A percentile compares a stretch with the other conserved stretches of the same genome.
These are phyloP conservation scores for Eulemur albifrons DNA, from an alignment of 2,797 vertebrate genomes.

Conservation along the genomic window DNA sequence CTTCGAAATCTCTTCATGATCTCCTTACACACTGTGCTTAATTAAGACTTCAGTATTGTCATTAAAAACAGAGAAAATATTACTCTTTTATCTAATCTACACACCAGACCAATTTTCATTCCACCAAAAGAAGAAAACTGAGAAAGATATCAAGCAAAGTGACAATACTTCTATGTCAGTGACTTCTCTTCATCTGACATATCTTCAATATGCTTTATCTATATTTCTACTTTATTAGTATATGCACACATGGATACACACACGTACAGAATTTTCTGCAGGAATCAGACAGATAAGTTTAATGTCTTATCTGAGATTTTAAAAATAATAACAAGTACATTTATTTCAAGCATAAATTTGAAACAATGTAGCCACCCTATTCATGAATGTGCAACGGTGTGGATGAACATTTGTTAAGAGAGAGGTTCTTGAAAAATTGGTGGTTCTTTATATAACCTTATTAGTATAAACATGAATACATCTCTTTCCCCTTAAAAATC, in stretches of 20 bases:
- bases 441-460: background rate
- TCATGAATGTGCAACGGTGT: background rate
- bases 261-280: background rate
- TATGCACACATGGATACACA: background rate
- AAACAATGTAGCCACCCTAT: background rate
- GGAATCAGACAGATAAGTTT: background rate
- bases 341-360: background rate
- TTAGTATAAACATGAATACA: background rate
- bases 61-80: conserved; percentile 38
- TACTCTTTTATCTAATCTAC: conserved; percentile 27
- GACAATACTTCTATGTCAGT: background rate
- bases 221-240: conserved; percentile 18
- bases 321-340: background rate
- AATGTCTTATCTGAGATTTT: background rate
- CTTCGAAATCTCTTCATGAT: conserved; percentile 33
- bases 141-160: background rate
- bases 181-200: background rate
- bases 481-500: background rate
- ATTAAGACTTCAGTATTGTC: conserved; percentile 47
- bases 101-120: conserved; percentile 24
- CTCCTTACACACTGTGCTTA: conserved; percentile 36
- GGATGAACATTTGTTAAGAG: background rate
- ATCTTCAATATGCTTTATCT: background rate
- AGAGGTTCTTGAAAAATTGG: background rate
- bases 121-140: conserved; percentile 25